Evolutionary conservation across 2,888 invertebrate species (phyloP).

Genomic region (Drosophila anomelani): DNA sequence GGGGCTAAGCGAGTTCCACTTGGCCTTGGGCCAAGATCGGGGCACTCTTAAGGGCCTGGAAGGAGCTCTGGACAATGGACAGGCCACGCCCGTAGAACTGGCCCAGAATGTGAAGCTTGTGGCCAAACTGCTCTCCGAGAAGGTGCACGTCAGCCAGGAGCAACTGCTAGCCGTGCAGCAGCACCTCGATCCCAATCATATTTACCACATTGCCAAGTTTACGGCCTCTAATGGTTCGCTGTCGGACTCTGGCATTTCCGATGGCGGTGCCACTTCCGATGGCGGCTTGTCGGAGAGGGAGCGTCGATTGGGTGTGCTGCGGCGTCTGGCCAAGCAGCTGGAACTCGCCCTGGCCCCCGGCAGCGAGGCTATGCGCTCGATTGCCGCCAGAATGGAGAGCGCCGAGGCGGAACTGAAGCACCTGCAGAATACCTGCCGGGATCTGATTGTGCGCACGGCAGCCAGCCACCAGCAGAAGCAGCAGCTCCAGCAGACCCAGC

Average conservation of each 20-base stretch:
- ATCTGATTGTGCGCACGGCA: constrained; percentile 85
- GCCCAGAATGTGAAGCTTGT: constrained; percentile 85
- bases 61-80: constrained; percentile 83
- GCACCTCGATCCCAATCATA: constrained; percentile 83
- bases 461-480: constrained; percentile 83
- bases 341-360: constrained; percentile 89
- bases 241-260: constrained; percentile 91
- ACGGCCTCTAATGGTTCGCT: constrained; percentile 86
- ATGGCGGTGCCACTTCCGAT: constrained; percentile 90
- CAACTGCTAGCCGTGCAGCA: constrained; percentile 83
- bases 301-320: constrained; percentile 88
- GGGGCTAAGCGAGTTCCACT: constrained; percentile 91
- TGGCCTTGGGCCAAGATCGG: constrained; percentile 90
- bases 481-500: constrained; percentile 65
- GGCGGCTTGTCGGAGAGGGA: constrained; percentile 89
- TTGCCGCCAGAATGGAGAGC: constrained; percentile 88
- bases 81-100: constrained; percentile 82
- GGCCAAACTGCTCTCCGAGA: constrained; percentile 84
- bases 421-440: constrained; percentile 89
- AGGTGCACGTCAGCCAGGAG: constrained; percentile 84
- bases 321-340: constrained; percentile 88
- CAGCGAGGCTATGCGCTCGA: constrained; percentile 87
- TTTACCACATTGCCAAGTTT: constrained; percentile 83
- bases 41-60: constrained; percentile 84
- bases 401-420: constrained; percentile 89